Base-by-base conservation (phyloP, 2,888 invertebrate genomes). In the Vanessa cardui region DNA sequence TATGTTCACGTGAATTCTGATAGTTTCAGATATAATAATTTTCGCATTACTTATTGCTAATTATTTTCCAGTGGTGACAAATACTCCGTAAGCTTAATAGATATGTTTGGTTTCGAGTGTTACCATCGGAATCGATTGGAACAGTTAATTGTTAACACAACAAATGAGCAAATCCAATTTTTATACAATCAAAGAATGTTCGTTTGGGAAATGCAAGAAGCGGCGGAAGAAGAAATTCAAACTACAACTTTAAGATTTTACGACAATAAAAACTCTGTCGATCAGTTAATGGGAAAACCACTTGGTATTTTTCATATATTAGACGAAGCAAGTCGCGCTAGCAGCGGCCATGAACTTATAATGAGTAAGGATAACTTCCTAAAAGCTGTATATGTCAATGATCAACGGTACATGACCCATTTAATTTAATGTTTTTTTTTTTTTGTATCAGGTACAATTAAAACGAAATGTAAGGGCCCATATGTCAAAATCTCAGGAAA, bases 161-260 rank as follows among this genome's bases (percentile, higher is more conserved):
- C 97, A 68, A 99, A 98, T 82, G 98, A 99, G 83, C 98, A 98
- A 87, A 94, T 99, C 83, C 98, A 98, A 82, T 98, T 97, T 83
- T 95, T 97, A 77, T 99, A 98, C 85, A 97, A 98, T 79, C 98
- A 99, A 86, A 94, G 97, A 80, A 94, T 97, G 71, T 99, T 98
- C 86, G 96, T 96, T 7, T 98, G 97, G 96, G 98, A 98, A 94
- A 96, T 97, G 95, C 95, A 95, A 75, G 93, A 93, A 80, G 95
- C 95, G 94, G 95, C 96, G 71, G 96, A 96, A 71, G 98, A 98
- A 83, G 96, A 96, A 26, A 93, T 98, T 58, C 94, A 95, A 8
- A 92, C 94, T n/a, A 93, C 94, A 50, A 93, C 94, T 44, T 93
- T 98, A 45, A 95, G 95, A 75, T 98, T 96, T 83, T 97, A 97